Percentiles rank a stretch among this genome's conserved stretches.
Conservation (phyloP, 23 tunicate species). For the Diplosoma virens region DNA sequence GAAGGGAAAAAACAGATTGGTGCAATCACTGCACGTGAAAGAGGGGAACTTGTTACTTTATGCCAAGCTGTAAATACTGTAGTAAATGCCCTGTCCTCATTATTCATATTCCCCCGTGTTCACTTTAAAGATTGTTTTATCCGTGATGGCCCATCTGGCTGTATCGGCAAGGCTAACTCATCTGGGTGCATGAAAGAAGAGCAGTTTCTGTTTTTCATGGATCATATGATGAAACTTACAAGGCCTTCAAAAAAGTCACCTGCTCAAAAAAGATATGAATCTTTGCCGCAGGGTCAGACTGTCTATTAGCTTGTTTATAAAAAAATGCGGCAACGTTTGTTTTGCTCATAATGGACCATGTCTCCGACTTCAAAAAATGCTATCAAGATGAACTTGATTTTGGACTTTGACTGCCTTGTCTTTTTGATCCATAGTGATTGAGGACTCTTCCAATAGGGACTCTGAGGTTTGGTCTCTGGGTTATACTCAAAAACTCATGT, state of each 20-base stretch:
- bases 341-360: too few species aligned
- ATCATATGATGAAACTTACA: not conserved
- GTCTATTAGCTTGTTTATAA: not conserved
- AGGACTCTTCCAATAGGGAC: too few species aligned
- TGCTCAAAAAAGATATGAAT: too few species aligned
- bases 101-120: constrained; percentile 19
- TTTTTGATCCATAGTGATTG: too few species aligned
- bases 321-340: constrained; percentile 22
- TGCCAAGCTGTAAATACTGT: constrained; percentile 15
- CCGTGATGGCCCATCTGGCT: constrained; percentile 8
- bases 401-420: too few species aligned
- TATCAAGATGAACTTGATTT: too few species aligned
- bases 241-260: constrained; percentile 6
- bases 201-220: constrained; percentile 31
- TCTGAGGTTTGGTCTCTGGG: too few species aligned
- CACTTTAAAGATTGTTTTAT: constrained; percentile 23
- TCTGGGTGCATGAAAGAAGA: constrained; percentile 30
- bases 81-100: constrained; percentile 31
- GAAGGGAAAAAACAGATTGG: constrained; percentile 28
- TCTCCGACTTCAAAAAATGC: too few species aligned
- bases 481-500: too few species aligned
- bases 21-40: constrained; percentile 32
- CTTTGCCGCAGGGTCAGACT: too few species aligned
- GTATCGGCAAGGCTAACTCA: constrained; percentile 8
- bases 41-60: constrained; percentile 27